Percentiles rank a stretch among this genome's conserved stretches.
phyloP scores from a whole-genome alignment of 2,888 invertebrate species.

The Thyatira batis region DNA sequence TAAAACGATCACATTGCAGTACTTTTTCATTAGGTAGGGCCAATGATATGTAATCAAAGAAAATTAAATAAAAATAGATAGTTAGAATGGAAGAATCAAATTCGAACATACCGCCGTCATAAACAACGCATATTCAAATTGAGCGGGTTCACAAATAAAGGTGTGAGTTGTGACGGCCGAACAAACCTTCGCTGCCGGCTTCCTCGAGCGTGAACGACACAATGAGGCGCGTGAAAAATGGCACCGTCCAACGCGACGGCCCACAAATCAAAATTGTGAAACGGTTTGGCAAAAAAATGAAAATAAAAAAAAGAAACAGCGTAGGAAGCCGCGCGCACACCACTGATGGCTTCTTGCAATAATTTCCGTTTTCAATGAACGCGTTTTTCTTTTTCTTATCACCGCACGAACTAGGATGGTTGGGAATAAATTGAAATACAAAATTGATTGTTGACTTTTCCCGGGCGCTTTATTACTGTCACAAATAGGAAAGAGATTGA shows the following conservation, averaged over 20 bases:
- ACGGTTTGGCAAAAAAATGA: conserved; percentile 50
- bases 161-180: conserved; percentile 49
- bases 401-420: conserved; percentile 80
- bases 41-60: neutral
- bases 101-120: neutral
- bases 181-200: conserved; percentile 46
- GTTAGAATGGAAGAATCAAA: neutral
- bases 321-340: conserved; percentile 67
- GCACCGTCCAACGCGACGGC: conserved; percentile 51
- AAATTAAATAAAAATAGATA: neutral
- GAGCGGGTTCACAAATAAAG: conserved; percentile 41
- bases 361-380: conserved; percentile 82
- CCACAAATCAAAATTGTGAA: conserved; percentile 72
- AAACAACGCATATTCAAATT: conserved; percentile 44
- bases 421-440: conserved; percentile 83
- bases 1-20: neutral
- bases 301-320: conserved; percentile 53
- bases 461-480: conserved; percentile 81
- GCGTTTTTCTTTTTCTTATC: conserved; percentile 81
- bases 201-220: conserved; percentile 59
- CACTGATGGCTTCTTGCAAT: conserved; percentile 81
- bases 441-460: conserved; percentile 83
- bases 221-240: conserved; percentile 73
- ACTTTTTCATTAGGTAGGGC: neutral
- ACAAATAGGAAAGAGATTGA: conserved; percentile 81